A percentile compares a stretch with the other conserved stretches of the same genome.
These are phyloP conservation scores for Myathropa florea DNA, from an alignment of 2,888 invertebrate species.

Conservation along the genomic window DNA sequence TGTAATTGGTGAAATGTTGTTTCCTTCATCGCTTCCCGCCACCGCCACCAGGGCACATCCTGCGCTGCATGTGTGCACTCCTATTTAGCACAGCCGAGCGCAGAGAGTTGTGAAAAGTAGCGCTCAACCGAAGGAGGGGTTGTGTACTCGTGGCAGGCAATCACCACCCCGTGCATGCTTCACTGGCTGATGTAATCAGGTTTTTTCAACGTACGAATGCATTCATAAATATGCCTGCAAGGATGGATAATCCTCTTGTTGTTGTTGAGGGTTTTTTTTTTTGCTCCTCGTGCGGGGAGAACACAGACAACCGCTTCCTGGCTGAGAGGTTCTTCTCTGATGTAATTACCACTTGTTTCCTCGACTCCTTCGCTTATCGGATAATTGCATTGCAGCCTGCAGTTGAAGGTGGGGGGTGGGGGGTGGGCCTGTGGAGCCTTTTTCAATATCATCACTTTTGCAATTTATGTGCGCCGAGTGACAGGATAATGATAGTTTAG, in stretches of 20 bases:
- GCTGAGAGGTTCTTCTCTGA: conserved; percentile 64
- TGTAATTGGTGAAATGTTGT: conserved; percentile 69
- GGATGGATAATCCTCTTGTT: conserved; percentile 30
- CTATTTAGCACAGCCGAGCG: conserved; percentile 26
- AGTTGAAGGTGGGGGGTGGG: background rate
- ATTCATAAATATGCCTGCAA: conserved; percentile 64
- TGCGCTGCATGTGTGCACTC: conserved; percentile 11
- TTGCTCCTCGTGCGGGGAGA: conserved; percentile 36
- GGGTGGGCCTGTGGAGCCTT: conserved; percentile 6
- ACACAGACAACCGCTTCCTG: conserved; percentile 63
- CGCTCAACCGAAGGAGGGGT: background rate
- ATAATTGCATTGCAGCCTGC: conserved; percentile 58
- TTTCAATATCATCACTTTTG: conserved; percentile 64
- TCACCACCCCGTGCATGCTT: conserved; percentile 2
- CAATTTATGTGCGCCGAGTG: conserved; percentile 63
- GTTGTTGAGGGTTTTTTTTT: background rate
- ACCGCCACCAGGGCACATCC: background rate
- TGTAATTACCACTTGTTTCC: conserved; percentile 71
- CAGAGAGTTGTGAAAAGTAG: conserved; percentile 9
- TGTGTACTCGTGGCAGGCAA: no score
- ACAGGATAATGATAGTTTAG: conserved; percentile 71
- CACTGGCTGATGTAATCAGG: conserved; percentile 53
- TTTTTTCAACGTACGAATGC: conserved; percentile 49
- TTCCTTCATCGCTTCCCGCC: conserved; percentile 35
- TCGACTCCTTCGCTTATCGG: conserved; percentile 60